Percentiles rank a stretch among this genome's conserved stretches.
These are phyloP conservation scores for Amphiprion clarkii DNA, from an alignment of 2,797 vertebrate genomes.

Conservation along the genomic window DNA sequence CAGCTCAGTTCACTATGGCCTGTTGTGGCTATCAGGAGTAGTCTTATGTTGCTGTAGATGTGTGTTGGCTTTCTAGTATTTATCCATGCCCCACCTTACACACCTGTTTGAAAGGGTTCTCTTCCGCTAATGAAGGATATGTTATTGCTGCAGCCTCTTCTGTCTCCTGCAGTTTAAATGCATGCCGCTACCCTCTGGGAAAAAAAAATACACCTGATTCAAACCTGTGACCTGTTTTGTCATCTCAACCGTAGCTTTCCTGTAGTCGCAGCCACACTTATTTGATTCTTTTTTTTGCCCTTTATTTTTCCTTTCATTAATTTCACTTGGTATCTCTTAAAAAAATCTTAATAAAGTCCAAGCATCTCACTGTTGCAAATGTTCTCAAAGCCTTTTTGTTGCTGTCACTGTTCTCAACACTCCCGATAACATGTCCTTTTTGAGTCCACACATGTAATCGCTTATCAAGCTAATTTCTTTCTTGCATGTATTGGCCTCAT, in stretches of 20 bases:
- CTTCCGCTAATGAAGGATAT: constrained; percentile 11
- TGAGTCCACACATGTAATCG: constrained; percentile 68
- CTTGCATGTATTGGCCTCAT: constrained; percentile 78
- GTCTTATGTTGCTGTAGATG: not conserved
- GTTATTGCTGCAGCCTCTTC: constrained; percentile 19
- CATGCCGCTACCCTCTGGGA: constrained; percentile 26
- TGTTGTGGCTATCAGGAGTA: constrained; percentile 8
- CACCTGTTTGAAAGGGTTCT: not conserved
- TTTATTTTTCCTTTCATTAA: constrained; percentile 35
- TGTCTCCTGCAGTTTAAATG: constrained; percentile 39
- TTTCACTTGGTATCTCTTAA: constrained; percentile 12
- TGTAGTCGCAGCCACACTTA: constrained; percentile 33
- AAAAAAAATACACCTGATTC: constrained; percentile 36
- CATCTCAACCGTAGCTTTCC: constrained; percentile 34
- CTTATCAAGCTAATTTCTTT: constrained; percentile 78
- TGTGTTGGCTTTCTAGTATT: not conserved
- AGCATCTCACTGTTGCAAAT: constrained; percentile 31
- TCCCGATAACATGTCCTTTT: constrained; percentile 52
- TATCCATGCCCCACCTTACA: not conserved
- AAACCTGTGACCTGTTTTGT: constrained; percentile 45
- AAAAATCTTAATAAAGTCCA: constrained; percentile 11
- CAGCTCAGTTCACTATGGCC: not conserved
- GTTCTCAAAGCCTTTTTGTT: constrained; percentile 22
- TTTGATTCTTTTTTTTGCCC: constrained; percentile 10
- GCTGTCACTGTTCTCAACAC: constrained; percentile 35